Conservation (phyloP, 2,888 invertebrate species). For the Drosophila picticornis region DNA sequence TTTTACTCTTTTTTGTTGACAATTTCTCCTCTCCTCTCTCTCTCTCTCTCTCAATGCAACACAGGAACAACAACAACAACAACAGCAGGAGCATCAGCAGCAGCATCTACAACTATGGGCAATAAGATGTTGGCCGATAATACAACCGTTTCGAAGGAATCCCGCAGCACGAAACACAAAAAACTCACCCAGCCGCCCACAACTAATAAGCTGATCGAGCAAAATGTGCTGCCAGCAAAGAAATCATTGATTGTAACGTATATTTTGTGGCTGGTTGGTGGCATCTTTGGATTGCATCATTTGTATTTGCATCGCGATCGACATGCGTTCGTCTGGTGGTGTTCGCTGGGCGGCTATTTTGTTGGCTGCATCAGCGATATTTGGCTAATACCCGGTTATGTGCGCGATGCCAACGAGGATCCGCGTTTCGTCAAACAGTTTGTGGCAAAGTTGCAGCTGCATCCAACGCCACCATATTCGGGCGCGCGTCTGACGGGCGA, state of each 20-base stretch:
- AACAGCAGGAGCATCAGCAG: no score
- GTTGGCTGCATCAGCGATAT: conserved; percentile 95
- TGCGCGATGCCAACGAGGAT: conserved; percentile 92
- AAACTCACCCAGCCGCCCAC: conserved; percentile 21
- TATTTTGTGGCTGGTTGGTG: conserved; percentile 94
- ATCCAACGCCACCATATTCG: conserved; percentile 93
- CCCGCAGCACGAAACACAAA: not conserved
- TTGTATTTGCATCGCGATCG: conserved; percentile 94
- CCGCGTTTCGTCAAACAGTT: conserved; percentile 89
- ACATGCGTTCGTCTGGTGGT: conserved; percentile 96
- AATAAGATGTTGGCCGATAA: conserved; percentile 2
- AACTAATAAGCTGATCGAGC: conserved; percentile 31
- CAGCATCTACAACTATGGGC: not conserved
- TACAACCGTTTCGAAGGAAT: not conserved
- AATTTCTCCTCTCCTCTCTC: no score
- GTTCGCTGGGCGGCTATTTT: conserved; percentile 92
- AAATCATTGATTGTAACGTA: conserved; percentile 91
- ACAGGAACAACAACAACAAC: not conserved
- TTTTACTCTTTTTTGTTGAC: not conserved
- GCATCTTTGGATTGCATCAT: conserved; percentile 95
- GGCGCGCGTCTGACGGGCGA: conserved; percentile 91
- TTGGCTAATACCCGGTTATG: conserved; percentile 92
- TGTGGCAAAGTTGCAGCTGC: conserved; percentile 87
- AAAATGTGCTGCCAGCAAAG: conserved; percentile 66
- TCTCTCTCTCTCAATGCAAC: not conserved